These are phyloP conservation scores for Sandelia bainsii DNA, from an alignment of 2,797 vertebrate species.

Conservation along the genomic window DNA sequence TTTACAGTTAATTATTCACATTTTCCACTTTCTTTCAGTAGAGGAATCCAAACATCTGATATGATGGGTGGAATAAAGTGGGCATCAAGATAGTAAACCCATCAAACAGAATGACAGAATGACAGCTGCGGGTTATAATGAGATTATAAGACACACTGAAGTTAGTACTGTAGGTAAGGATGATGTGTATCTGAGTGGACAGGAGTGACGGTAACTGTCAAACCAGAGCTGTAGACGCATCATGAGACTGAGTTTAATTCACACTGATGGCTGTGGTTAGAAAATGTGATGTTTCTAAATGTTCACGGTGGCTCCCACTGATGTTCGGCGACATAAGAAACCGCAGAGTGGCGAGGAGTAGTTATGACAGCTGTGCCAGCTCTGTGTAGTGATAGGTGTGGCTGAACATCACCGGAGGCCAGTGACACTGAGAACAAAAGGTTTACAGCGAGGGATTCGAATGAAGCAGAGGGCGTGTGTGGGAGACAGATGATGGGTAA, in stretches of 20 bases:
- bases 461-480: conserved; percentile 12
- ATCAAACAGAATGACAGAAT: not conserved
- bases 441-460: conserved; percentile 14
- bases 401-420: conserved; percentile 49
- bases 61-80: conserved; percentile 7
- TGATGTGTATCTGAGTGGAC: not conserved
- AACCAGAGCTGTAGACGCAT: conserved; percentile 3
- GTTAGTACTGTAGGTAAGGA: not conserved
- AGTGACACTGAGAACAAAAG: conserved; percentile 51
- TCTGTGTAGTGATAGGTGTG: conserved; percentile 46
- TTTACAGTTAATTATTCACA: not conserved
- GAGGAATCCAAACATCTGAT: not conserved
- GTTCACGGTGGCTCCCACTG: conserved; percentile 38
- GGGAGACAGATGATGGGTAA: conserved; percentile 28
- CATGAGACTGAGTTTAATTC: conserved; percentile 16
- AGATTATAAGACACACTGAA: conserved; percentile 1
- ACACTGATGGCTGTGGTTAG: conserved; percentile 24
- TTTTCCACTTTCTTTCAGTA: not conserved
- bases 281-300: conserved; percentile 40
- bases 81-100: conserved; percentile 5
- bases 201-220: not conserved
- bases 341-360: conserved; percentile 29
- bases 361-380: conserved; percentile 34
- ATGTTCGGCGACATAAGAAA: conserved; percentile 40
- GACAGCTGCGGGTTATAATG: not conserved